Evolutionary conservation across 2,797 vertebrate species (phyloP).

Genomic region (Pangasius krempfi): DNA sequence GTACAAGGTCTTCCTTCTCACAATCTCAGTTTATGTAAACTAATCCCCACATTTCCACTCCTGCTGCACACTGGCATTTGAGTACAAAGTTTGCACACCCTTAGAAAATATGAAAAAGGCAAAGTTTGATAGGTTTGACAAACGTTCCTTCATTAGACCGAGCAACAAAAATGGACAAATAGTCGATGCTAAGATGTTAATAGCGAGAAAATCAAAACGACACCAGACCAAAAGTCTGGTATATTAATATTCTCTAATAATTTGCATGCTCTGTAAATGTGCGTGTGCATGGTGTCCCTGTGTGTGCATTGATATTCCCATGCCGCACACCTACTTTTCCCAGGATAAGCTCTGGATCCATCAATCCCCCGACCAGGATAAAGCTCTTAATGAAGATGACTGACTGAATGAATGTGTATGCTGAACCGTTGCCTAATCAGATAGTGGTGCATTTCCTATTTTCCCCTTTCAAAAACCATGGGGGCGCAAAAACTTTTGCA

Average conservation of each 20-base stretch:
- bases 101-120: no score
- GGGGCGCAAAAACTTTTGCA: not conserved
- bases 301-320: not conserved
- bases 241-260: not conserved
- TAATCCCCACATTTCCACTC: not conserved
- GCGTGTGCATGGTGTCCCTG: not conserved
- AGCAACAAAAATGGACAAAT: not conserved
- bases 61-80: not conserved
- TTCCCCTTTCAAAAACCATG: not conserved
- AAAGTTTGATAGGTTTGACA: no score
- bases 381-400: not conserved
- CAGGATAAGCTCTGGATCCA: not conserved
- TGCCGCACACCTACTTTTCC: not conserved
- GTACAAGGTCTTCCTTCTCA: not conserved
- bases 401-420: not conserved
- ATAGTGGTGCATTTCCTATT: not conserved
- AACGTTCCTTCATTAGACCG: not conserved
- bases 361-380: not conserved
- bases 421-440: not conserved
- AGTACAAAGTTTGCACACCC: not conserved
- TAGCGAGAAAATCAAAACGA: not conserved
- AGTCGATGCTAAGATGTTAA: not conserved
- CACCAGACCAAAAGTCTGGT: not conserved
- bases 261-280: not conserved
- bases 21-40: not conserved